These are phyloP conservation scores for Nannospalax galili DNA, from an alignment of 2,113 vertebrate species.

Conservation along the genomic window DNA sequence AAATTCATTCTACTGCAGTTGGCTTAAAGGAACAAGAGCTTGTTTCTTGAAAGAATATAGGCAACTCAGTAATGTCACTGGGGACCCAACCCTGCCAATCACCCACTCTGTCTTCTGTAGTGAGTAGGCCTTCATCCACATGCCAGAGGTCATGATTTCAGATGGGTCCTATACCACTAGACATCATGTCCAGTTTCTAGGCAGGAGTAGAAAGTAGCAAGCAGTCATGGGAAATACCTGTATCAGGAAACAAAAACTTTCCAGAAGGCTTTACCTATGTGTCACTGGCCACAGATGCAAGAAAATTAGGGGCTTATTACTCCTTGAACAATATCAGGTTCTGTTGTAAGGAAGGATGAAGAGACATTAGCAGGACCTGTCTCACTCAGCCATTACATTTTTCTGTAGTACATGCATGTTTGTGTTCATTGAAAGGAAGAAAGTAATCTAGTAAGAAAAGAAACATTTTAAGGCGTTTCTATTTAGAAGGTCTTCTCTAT, in stretches of 20 bases:
- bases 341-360: not conserved
- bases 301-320: not conserved
- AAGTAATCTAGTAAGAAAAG: slow-evolving; percentile 1
- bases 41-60: slow-evolving; percentile 21
- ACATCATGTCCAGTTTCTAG: not conserved
- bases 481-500: not conserved
- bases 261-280: not conserved
- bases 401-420: not conserved
- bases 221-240: not conserved
- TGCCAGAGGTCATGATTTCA: not conserved
- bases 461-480: not conserved
- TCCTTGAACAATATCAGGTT: not conserved
- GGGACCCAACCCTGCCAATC: not conserved
- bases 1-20: not conserved
- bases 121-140: not conserved
- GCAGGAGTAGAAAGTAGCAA: not conserved
- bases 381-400: not conserved
- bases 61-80: not conserved
- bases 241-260: not conserved
- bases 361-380: not conserved
- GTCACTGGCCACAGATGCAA: not conserved
- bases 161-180: not conserved
- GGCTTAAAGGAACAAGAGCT: not conserved
- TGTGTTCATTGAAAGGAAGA: not conserved
- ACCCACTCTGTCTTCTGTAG: not conserved